A percentile compares a stretch with the other conserved stretches of the same genome.
phyloP scores from a whole-genome alignment of 2,797 vertebrate genomes.

The Sebastes vulpes region DNA sequence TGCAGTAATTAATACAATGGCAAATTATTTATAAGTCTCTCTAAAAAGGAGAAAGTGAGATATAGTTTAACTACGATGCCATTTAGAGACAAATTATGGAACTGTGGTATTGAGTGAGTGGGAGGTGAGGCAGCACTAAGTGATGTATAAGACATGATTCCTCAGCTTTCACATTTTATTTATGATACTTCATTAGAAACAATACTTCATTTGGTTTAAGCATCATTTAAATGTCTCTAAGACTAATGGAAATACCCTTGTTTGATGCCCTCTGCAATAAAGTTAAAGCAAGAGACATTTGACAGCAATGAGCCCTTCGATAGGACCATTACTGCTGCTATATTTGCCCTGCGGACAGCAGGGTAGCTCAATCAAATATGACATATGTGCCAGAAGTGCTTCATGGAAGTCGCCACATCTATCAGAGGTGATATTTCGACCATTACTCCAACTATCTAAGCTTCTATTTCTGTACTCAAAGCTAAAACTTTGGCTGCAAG shows the following conservation, averaged over 20 bases:
- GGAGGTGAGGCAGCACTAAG: not conserved
- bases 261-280: not conserved
- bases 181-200: not conserved
- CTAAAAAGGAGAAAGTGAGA: constrained; percentile 1
- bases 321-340: not conserved
- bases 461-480: not conserved
- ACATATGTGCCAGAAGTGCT: constrained; percentile 20
- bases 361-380: constrained; percentile 13
- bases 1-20: not conserved
- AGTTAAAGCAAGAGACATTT: constrained; percentile 1
- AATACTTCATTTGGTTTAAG: constrained; percentile 8
- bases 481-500: not conserved
- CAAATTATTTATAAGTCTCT: constrained; percentile 13
- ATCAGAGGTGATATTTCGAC: not conserved
- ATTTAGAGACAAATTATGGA: constrained; percentile 1
- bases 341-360: not conserved
- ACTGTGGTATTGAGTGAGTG: not conserved
- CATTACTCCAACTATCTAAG: not conserved
- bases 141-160: not conserved
- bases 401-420: constrained; percentile 1
- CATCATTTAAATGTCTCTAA: constrained; percentile 2
- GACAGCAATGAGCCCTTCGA: not conserved
- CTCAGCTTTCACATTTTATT: not conserved
- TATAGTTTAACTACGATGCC: not conserved
- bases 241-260: constrained; percentile 1